A percentile compares a stretch with the other conserved stretches of the same genome.
Evolutionary conservation across 2,888 invertebrate species (phyloP).

Genomic region (Hyles lineata): DNA sequence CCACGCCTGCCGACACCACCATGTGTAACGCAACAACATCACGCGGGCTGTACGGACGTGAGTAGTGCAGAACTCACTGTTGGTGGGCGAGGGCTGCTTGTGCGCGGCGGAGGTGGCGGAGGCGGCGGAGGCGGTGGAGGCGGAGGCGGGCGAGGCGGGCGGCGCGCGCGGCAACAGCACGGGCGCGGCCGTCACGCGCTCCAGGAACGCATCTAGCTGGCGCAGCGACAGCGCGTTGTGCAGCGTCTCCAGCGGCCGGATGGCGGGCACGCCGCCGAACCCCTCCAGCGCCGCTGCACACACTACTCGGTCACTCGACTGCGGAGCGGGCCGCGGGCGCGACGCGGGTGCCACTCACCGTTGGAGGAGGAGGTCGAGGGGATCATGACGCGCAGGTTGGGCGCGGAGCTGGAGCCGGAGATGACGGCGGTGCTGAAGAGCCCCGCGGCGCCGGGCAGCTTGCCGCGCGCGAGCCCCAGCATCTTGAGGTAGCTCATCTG

Average conservation of each 20-base stretch:
- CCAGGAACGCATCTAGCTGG: constrained; percentile 95
- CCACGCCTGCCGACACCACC: constrained; percentile 67
- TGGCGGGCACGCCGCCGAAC: constrained; percentile 96
- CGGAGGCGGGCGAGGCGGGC: constrained; percentile 76
- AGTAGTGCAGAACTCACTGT: constrained; percentile 57
- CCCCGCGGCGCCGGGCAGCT: constrained; percentile 90
- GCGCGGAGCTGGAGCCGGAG: constrained; percentile 96
- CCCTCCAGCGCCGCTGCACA: constrained; percentile 89
- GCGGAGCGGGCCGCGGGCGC: not conserved
- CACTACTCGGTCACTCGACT: not conserved
- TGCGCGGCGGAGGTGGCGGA: constrained; percentile 32
- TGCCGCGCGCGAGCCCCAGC: constrained; percentile 88
- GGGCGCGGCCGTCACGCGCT: constrained; percentile 92
- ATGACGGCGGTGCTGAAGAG: constrained; percentile 98
- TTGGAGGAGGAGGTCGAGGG: constrained; percentile 90
- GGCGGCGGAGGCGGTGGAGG: constrained; percentile 79
- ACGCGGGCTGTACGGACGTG: not conserved
- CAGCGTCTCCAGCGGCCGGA: constrained; percentile 97
- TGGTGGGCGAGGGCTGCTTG: constrained; percentile 73
- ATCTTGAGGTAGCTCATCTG: constrained; percentile 97
- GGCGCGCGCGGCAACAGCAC: constrained; percentile 88
- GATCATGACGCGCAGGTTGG: constrained; percentile 94
- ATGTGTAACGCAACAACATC: not conserved
- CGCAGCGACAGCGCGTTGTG: constrained; percentile 98
- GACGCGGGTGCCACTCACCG: constrained; percentile 82